These are phyloP conservation scores for Bradypodion ventrale DNA, from an alignment of 2,797 vertebrate genomes.

Conservation along the genomic window DNA sequence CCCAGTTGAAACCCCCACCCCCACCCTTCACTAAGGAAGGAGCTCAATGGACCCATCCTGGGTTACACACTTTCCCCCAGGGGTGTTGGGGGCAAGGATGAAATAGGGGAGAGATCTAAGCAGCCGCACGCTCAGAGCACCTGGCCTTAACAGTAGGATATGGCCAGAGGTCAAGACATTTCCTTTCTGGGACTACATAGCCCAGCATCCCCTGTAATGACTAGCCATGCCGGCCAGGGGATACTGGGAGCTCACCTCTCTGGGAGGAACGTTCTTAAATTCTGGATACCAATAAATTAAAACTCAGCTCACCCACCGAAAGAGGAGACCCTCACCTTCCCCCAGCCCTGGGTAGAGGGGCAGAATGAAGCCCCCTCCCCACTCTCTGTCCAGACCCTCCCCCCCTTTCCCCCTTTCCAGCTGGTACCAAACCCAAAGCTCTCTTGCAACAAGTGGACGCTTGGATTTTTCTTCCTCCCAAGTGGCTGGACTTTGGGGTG, in stretches of 20 bases:
- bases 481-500: background rate
- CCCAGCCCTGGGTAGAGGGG: background rate
- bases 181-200: background rate
- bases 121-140: background rate
- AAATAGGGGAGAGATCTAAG: background rate
- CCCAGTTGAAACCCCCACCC: background rate
- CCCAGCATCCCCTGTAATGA: background rate
- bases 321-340: too few species aligned
- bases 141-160: background rate
- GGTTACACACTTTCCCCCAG: background rate
- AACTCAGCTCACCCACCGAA: background rate
- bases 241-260: too few species aligned
- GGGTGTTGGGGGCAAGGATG: background rate
- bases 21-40: background rate
- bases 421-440: too few species aligned
- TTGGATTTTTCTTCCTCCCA: too few species aligned
- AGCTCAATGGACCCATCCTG: background rate
- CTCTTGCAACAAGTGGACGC: too few species aligned
- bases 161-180: background rate
- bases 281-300: too few species aligned
- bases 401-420: too few species aligned
- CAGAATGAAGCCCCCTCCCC: too few species aligned
- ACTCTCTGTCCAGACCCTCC: too few species aligned
- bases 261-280: too few species aligned
- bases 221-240: background rate